Percentiles rank a stretch among this genome's conserved stretches.
Evolutionary conservation across 1,140 invertebrate species (phyloP).

Genomic region (Drosophila triauraria): DNA sequence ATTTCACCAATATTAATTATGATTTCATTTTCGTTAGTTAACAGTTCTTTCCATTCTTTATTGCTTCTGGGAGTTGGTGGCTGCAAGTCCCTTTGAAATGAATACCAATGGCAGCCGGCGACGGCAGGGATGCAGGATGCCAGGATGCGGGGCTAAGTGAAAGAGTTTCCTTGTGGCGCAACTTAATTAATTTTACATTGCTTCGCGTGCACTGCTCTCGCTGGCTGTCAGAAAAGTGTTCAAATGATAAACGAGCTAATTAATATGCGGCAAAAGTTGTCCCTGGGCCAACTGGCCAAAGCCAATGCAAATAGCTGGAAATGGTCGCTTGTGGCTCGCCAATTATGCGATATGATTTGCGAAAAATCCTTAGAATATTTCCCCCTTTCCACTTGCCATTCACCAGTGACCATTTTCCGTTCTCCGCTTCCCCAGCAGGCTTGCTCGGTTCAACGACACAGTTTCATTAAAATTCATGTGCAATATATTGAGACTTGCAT

Average conservation of each 20-base stretch:
- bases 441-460: constrained; percentile 69
- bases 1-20: constrained; percentile 82
- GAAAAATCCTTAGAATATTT: constrained; percentile 48
- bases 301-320: constrained; percentile 49
- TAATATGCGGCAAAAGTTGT: constrained; percentile 73
- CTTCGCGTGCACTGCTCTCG: constrained; percentile 48
- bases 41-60: constrained; percentile 38
- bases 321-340: constrained; percentile 50
- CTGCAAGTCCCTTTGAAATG: constrained; percentile 33
- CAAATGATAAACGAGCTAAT: constrained; percentile 81
- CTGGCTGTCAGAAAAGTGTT: constrained; percentile 75
- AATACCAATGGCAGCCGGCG: constrained; percentile 34
- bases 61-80: constrained; percentile 14
- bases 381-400: not conserved
- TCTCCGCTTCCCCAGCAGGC: constrained; percentile 3
- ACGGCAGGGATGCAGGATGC: not conserved
- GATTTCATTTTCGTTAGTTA: constrained; percentile 69
- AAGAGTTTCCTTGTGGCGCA: constrained; percentile 66
- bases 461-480: constrained; percentile 80
- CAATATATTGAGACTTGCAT: constrained; percentile 82
- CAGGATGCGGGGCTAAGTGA: not conserved
- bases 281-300: constrained; percentile 9
- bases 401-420: not conserved
- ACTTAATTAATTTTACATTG: constrained; percentile 83
- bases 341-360: constrained; percentile 77